phyloP scores from a whole-genome alignment of 53 echinoderm and acorn worm species.

The Apostichopus leukothele region DNA sequence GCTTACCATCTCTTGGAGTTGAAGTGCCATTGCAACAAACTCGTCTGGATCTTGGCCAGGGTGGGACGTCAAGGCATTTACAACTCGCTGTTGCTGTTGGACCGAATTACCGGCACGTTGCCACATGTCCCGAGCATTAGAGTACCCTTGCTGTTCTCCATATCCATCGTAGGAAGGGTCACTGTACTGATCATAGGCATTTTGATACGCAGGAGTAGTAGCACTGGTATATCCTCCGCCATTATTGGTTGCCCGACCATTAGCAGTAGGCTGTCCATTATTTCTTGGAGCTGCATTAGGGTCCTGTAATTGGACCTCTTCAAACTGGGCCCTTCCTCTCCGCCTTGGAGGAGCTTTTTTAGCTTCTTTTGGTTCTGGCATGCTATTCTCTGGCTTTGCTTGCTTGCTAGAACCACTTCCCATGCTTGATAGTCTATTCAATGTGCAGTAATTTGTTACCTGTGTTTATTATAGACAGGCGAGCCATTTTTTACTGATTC shows the following conservation, averaged over 20 bases:
- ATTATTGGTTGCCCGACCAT: background rate
- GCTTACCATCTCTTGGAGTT: constrained; percentile 86
- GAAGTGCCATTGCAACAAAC: constrained; percentile 85
- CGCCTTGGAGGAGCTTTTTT: constrained; percentile 25
- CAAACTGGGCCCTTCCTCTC: constrained; percentile 76
- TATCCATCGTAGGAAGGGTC: constrained; percentile 24
- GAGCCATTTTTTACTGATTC: no score
- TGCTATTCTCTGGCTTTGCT: constrained; percentile 47
- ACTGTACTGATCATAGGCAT: constrained; percentile 5
- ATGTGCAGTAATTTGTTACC: background rate
- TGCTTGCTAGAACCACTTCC: constrained; percentile 79
- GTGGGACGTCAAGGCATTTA: constrained; percentile 58
- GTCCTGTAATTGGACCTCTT: constrained; percentile 77
- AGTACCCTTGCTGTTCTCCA: constrained; percentile 49
- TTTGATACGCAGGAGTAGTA: background rate
- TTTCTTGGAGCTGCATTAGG: constrained; percentile 52
- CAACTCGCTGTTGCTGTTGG: constrained; percentile 62
- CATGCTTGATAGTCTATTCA: constrained; percentile 40
- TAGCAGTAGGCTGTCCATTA: constrained; percentile 2
- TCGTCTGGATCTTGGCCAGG: constrained; percentile 85
- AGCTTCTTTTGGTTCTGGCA: constrained; percentile 73
- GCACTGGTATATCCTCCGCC: background rate
- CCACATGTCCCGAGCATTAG: constrained; percentile 71
- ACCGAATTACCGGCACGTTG: constrained; percentile 62
- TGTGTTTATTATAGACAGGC: no score